Conservation (phyloP, 2,113 vertebrate genomes). For the Capreolus pygargus region DNA sequence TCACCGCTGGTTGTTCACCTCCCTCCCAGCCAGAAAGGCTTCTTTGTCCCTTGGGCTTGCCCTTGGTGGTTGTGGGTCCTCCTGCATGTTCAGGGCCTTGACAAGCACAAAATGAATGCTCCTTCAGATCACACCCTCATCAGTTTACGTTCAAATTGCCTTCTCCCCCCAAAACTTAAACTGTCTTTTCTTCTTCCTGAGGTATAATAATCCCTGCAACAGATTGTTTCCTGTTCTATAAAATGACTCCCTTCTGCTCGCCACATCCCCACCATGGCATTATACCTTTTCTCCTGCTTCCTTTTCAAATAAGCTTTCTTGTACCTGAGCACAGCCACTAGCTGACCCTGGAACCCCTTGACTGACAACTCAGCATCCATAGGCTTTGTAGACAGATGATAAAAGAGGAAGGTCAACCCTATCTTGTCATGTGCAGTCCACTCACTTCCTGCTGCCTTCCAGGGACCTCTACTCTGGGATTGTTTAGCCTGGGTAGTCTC, state of each 20-base stretch:
- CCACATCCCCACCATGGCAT: background rate
- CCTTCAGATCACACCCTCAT: background rate
- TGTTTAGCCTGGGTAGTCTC: background rate
- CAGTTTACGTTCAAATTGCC: background rate
- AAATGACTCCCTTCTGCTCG: background rate
- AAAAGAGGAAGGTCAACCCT: background rate
- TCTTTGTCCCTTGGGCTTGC: background rate
- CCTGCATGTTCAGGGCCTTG: background rate
- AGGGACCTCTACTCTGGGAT: background rate
- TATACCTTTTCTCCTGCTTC: background rate
- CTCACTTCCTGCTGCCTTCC: background rate
- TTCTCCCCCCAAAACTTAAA: background rate
- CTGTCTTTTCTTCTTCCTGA: background rate
- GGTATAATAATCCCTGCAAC: background rate
- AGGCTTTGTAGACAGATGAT: background rate
- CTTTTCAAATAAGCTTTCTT: background rate
- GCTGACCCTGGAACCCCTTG: background rate
- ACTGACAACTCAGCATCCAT: background rate
- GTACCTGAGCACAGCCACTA: background rate
- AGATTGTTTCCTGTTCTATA: conserved; percentile 27
- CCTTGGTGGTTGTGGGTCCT: background rate
- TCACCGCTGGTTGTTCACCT: background rate
- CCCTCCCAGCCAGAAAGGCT: background rate
- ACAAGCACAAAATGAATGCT: background rate
- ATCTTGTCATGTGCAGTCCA: fast-evolving